phyloP scores from a whole-genome alignment of 2,888 invertebrate genomes.

The Venustoraphidia nigricollis region DNA sequence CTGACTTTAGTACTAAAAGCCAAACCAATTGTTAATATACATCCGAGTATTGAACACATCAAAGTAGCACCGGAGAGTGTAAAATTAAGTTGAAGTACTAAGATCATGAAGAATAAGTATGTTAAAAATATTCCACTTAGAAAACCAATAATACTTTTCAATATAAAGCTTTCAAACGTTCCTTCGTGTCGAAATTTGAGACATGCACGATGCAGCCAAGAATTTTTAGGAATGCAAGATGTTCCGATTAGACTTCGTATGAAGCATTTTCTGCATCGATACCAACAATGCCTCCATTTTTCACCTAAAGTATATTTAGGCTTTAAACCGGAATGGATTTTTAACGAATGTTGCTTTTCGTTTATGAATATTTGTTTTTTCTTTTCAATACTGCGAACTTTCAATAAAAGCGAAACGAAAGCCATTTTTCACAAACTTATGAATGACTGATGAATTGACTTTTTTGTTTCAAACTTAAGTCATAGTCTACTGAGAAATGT shows the following conservation, averaged over 20 bases:
- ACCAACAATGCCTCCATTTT: slow-evolving; percentile 29
- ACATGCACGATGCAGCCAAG: slow-evolving; percentile 22
- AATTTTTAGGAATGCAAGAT: slow-evolving; percentile 19
- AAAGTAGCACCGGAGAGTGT: slow-evolving; percentile 41
- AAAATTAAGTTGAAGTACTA: slow-evolving; percentile 48
- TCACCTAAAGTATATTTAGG: slow-evolving; percentile 30
- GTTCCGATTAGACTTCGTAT: slow-evolving; percentile 10
- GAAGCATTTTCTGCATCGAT: too few species aligned
- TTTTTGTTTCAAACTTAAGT: too few species aligned
- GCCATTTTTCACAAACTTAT: slow-evolving; percentile 27
- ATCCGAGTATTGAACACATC: slow-evolving; percentile 43
- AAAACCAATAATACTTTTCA: slow-evolving; percentile 50
- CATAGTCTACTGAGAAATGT: too few species aligned
- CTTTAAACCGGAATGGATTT: slow-evolving; percentile 27
- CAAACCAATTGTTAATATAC: slow-evolving; percentile 45
- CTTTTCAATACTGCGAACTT: slow-evolving; percentile 35
- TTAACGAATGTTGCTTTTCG: slow-evolving; percentile 40
- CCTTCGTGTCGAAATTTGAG: slow-evolving; percentile 33
- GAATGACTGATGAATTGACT: too few species aligned
- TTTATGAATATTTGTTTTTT: slow-evolving; percentile 32
- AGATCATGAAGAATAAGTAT: slow-evolving; percentile 49
- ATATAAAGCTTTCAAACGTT: slow-evolving; percentile 40
- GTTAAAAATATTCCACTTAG: slow-evolving; percentile 45
- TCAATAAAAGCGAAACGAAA: slow-evolving; percentile 37
- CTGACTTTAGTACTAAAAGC: slow-evolving; percentile 43